phyloP scores from a whole-genome alignment of 2,888 invertebrate genomes.

The Sinotaia quadrata region DNA sequence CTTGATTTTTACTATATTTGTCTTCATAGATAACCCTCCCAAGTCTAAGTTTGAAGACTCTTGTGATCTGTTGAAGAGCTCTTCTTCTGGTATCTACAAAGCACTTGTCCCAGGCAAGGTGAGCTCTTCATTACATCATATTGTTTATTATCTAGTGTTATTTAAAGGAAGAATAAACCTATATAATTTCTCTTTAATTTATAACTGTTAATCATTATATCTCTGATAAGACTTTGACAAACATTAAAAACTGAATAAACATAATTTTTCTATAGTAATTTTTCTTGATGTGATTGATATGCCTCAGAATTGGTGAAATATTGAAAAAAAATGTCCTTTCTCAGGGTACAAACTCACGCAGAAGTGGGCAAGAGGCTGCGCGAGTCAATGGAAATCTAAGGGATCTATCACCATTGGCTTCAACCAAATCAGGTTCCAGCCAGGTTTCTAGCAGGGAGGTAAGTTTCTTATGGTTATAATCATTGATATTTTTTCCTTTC shows the following conservation, averaged over 20 bases:
- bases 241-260: too few species aligned
- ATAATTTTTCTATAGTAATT: too few species aligned
- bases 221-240: too few species aligned
- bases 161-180: too few species aligned
- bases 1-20: neutral
- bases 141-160: too few species aligned
- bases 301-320: too few species aligned
- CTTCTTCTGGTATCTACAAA: conserved; percentile 61
- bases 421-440: conserved; percentile 19
- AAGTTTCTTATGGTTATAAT: too few species aligned
- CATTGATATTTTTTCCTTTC: too few species aligned
- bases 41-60: conserved; percentile 39
- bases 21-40: conserved; percentile 53
- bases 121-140: conserved; percentile 28
- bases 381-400: conserved; percentile 37
- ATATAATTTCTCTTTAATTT: too few species aligned
- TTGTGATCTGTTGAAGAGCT: conserved; percentile 25
- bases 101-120: conserved; percentile 69
- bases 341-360: conserved; percentile 25
- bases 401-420: conserved; percentile 35
- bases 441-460: conserved; percentile 29
- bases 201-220: too few species aligned
- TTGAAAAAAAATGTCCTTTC: conserved; percentile 5
- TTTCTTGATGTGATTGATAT: too few species aligned
- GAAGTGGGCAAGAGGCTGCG: conserved; percentile 29